Conservation (phyloP, 1,140 invertebrate species). For the Lucilia sericata region DNA sequence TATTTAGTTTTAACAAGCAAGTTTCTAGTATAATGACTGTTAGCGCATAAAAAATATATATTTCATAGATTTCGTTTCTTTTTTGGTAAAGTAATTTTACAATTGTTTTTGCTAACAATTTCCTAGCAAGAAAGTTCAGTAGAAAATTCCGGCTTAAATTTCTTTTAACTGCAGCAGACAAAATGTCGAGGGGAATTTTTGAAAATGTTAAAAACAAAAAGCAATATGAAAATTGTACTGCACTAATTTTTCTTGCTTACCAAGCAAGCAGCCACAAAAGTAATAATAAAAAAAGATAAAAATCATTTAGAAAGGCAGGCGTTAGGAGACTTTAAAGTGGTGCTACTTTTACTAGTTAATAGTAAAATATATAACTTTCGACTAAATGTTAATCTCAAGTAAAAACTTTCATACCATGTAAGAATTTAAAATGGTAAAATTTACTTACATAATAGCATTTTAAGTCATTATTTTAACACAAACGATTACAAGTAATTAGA, state of each 20-base stretch:
- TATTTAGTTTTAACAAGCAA: background rate
- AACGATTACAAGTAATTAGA: no score
- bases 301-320: background rate
- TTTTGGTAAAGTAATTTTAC: background rate
- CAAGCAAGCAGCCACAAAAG: background rate
- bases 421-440: no score
- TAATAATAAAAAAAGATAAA: background rate
- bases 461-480: no score
- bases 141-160: constrained; percentile 3
- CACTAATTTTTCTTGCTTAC: constrained; percentile 27
- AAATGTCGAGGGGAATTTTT: no score
- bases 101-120: constrained; percentile 18
- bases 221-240: constrained; percentile 14
- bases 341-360: no score
- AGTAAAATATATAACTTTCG: no score
- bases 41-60: background rate
- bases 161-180: background rate
- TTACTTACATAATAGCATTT: no score
- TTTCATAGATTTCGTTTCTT: background rate
- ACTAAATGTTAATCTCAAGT: no score
- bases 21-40: background rate
- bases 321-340: background rate
- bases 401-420: no score
- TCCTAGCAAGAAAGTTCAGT: background rate
- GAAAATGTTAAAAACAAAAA: background rate